Conservation (phyloP, 1,140 invertebrate genomes). For the Chymomyza costata region DNA sequence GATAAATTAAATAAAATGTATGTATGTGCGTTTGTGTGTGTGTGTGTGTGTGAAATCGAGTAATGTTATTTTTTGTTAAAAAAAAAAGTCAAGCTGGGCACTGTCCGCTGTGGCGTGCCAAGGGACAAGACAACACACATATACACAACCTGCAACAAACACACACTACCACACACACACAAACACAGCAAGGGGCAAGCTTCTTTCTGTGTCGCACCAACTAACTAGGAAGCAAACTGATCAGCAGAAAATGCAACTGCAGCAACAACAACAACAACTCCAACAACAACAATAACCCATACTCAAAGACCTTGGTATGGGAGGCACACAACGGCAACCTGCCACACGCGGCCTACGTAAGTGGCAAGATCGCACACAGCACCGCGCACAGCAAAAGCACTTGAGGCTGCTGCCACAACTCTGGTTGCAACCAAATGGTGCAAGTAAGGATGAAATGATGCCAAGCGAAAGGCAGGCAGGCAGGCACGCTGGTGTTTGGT, state of each 20-base stretch:
- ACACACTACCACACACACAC: conserved; percentile 34
- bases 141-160: conserved; percentile 2
- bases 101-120: conserved; percentile 12
- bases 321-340: conserved; percentile 60
- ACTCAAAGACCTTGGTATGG: conserved; percentile 63
- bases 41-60: too few relatives aligned
- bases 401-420: conserved; percentile 35
- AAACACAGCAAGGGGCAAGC: conserved; percentile 47
- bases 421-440: not conserved
- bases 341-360: conserved; percentile 74
- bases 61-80: conserved; percentile 41
- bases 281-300: conserved; percentile 20
- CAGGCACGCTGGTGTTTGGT: conserved; percentile 20
- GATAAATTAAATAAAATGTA: conserved; percentile 66
- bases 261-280: conserved; percentile 38
- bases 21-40: too few relatives aligned
- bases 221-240: conserved; percentile 70
- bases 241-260: conserved; percentile 51
- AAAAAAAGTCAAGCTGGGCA: not conserved
- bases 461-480: conserved; percentile 68
- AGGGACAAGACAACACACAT: conserved; percentile 57
- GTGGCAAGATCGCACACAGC: conserved; percentile 71
- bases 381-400: conserved; percentile 15
- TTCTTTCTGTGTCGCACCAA: too few relatives aligned
- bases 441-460: conserved; percentile 38